phyloP scores from a whole-genome alignment of 2,888 invertebrate species.

The Scrobipalpa atriplicella region DNA sequence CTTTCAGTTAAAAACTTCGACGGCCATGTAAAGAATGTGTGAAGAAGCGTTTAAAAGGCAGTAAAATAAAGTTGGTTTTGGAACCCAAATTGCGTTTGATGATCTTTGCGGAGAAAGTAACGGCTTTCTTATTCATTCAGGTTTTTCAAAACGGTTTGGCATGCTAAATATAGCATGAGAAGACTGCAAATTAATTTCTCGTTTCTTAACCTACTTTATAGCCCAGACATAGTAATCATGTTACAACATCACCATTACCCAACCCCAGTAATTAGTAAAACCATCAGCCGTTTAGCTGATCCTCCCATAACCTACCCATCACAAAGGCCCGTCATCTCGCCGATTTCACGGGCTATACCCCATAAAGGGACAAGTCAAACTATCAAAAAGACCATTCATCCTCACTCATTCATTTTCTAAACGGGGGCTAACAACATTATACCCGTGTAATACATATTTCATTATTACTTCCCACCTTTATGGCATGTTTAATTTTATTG shows the following conservation, averaged over 20 bases:
- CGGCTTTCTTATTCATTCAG: slow-evolving; percentile 55
- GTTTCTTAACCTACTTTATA: neutral
- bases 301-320: slow-evolving; percentile 56
- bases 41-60: slow-evolving; percentile 40
- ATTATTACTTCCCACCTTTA: slow-evolving; percentile 79
- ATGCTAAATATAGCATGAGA: neutral
- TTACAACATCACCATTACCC: neutral
- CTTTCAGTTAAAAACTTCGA: slow-evolving; percentile 20
- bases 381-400: slow-evolving; percentile 53
- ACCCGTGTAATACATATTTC: slow-evolving; percentile 82
- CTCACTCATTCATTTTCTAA: slow-evolving; percentile 66
- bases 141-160: slow-evolving; percentile 29
- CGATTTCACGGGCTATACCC: slow-evolving; percentile 77
- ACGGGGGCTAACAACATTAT: slow-evolving; percentile 80
- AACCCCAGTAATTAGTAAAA: slow-evolving; percentile 68
- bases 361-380: slow-evolving; percentile 78
- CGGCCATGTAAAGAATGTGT: slow-evolving; percentile 37
- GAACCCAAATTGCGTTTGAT: slow-evolving; percentile 54
- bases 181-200: neutral
- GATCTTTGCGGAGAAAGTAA: slow-evolving; percentile 57
- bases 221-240: neutral
- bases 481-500: slow-evolving; percentile 77
- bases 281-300: slow-evolving; percentile 50
- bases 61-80: slow-evolving; percentile 38
- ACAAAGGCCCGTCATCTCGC: slow-evolving; percentile 64